phyloP scores from a whole-genome alignment of 2,888 invertebrate species.

The Drosophila mimica region DNA sequence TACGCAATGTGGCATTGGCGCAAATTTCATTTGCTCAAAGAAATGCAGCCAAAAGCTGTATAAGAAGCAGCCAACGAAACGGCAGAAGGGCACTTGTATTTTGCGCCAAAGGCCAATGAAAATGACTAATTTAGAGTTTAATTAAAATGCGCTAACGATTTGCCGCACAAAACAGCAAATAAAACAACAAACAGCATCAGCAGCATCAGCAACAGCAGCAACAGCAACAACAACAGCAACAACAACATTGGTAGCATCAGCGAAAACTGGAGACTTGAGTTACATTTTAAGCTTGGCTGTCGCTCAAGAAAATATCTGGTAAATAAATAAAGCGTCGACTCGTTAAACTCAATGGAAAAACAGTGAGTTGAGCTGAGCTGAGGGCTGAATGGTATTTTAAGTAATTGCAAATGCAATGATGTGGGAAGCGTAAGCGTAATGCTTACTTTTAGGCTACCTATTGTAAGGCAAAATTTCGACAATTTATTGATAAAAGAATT shows the following conservation, averaged over 20 bases:
- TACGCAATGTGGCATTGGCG: slow-evolving; percentile 59
- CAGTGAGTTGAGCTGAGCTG: slow-evolving; percentile 2
- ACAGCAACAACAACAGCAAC: not conserved
- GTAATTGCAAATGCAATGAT: slow-evolving; percentile 69
- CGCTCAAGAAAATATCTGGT: slow-evolving; percentile 61
- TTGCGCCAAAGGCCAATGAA: slow-evolving; percentile 73
- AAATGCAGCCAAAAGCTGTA: slow-evolving; percentile 29
- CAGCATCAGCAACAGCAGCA: slow-evolving; percentile 5
- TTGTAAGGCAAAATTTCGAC: slow-evolving; percentile 7
- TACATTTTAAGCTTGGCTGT: slow-evolving; percentile 63
- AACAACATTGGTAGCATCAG: slow-evolving; percentile 14
- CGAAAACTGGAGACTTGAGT: slow-evolving; percentile 23
- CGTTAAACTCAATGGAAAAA: slow-evolving; percentile 43
- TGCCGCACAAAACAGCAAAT: slow-evolving; percentile 47
- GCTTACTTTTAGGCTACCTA: slow-evolving; percentile 3
- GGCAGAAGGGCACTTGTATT: slow-evolving; percentile 53
- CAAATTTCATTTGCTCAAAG: slow-evolving; percentile 56
- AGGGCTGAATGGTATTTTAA: slow-evolving; percentile 35
- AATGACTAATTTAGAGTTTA: slow-evolving; percentile 80
- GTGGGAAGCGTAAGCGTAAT: slow-evolving; percentile 36
- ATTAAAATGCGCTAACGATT: slow-evolving; percentile 79
- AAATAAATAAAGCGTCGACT: slow-evolving; percentile 58
- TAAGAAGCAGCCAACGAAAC: slow-evolving; percentile 6
- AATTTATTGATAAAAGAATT: not conserved
- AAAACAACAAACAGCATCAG: slow-evolving; percentile 13